Evolutionary conservation across 2,797 vertebrate species (phyloP), one percentile per base, ranked within the genome.

Genomic region (Amblyraja radiata): DNA sequence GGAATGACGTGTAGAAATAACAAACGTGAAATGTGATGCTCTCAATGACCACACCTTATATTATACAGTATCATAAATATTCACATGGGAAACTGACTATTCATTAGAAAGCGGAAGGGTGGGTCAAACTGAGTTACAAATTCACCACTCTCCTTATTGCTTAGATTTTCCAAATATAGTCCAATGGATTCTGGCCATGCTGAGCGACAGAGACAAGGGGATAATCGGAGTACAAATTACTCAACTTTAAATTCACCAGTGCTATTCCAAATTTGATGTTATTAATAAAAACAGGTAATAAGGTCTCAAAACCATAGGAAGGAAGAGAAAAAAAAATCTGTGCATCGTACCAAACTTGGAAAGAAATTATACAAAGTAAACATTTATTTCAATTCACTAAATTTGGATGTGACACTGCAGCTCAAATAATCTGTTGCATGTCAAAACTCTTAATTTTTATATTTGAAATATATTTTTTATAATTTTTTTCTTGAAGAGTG

Each of bases 191-290:
- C 32, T 63, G 32, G 68, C n/a, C 16, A 0, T 36, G 61, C 25
- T 90, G n/a, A 91, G 18, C 14, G 13, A 73, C 23, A 23, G 68
- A 73, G 88, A 23, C 6, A 91, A 6, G 32, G 86, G n/a, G 36
- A 91, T 36, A 90, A 90, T 14, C 63, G 73, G 18, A 71, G 39
- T 71, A 73, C 36, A 90, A 90, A 90, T 39, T 25, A 90, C 28
- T 32, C 8, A 90, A 91, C 65, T 71, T 90, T 39, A 25, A 73
- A 39, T 91, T 73, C 10, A 23, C 71, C 71, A 32, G 63, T 88
- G 11, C 5, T 16, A 5, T 16, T 6, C 16, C 18, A 16, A 23
- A 5, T 61, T 39, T 23, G 39, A 6, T 54, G 25, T n/a, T 92
- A 36, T 16, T 10, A 65, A 65, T 18, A 28, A 36, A 36, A 91